Percentiles rank a stretch among this genome's conserved stretches.
These are phyloP conservation scores for Myotis vivesi DNA, from an alignment of 2,797 vertebrate species.

Conservation along the genomic window DNA sequence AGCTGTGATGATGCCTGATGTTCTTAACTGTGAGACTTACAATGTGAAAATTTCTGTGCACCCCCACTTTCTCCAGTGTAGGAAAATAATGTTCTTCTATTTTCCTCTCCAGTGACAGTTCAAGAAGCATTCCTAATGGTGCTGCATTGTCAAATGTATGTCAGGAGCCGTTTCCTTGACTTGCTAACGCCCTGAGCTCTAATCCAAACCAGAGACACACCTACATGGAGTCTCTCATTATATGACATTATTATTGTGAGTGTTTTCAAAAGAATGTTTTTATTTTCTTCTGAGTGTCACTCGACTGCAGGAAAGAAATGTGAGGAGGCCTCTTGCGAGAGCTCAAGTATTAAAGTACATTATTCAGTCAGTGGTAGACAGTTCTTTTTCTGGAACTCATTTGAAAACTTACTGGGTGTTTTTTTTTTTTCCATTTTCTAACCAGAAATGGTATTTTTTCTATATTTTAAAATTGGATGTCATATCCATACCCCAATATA, in stretches of 20 bases:
- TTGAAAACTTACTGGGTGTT: not conserved
- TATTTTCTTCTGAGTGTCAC: constrained; percentile 18
- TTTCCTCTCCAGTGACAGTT: not conserved
- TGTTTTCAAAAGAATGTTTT: constrained; percentile 43
- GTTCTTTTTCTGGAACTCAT: constrained; percentile 1
- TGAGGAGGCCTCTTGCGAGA: not conserved
- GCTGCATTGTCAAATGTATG: not conserved
- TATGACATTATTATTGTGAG: not conserved
- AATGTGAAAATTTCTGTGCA: not conserved
- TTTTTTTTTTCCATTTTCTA: not conserved
- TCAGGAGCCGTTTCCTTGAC: constrained; percentile 7
- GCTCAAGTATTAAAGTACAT: not conserved
- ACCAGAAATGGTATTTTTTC: not conserved
- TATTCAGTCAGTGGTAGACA: not conserved
- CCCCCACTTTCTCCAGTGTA: not conserved
- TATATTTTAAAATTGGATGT: constrained; percentile 23
- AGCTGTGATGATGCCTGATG: not conserved
- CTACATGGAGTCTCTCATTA: not conserved
- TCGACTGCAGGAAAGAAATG: constrained; percentile 27
- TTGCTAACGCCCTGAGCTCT: not conserved
- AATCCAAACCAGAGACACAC: constrained; percentile 19
- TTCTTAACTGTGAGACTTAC: not conserved
- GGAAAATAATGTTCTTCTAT: not conserved
- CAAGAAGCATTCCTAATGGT: not conserved
- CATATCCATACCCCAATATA: not conserved